These are phyloP conservation scores for Heterochromis multidens DNA, from an alignment of 2,113 vertebrate genomes.

Conservation along the genomic window DNA sequence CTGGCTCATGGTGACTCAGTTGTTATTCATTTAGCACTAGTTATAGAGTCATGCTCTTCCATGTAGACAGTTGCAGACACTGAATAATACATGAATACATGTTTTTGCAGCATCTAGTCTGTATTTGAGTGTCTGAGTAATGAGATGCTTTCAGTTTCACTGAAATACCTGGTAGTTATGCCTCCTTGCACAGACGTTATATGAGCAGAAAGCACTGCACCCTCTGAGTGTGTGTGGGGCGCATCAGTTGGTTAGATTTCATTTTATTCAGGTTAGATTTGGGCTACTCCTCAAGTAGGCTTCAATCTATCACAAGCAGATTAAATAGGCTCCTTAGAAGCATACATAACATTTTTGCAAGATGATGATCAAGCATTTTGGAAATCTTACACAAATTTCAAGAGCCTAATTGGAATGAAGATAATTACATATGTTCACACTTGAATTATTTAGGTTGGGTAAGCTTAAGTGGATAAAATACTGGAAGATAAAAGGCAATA, in stretches of 20 bases:
- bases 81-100: constrained; percentile 12
- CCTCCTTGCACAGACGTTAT: background rate
- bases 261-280: constrained; percentile 23
- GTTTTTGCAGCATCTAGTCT: constrained; percentile 7
- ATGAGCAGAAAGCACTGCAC: background rate
- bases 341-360: background rate
- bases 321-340: background rate
- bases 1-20: constrained; percentile 15
- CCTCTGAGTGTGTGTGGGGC: background rate
- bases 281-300: background rate
- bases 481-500: no score
- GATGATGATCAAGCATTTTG: background rate
- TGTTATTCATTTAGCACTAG: constrained; percentile 13
- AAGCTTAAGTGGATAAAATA: no score
- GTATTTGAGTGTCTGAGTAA: constrained; percentile 5
- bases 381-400: background rate
- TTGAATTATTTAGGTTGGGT: no score
- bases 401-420: no score
- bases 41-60: background rate
- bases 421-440: no score
- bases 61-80: background rate
- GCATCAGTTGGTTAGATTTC: background rate
- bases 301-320: background rate
- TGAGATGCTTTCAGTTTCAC: constrained; percentile 16
- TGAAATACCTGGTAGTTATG: constrained; percentile 28